Evolutionary conservation across 2,888 invertebrate species (phyloP).

Genomic region (Limulus polyphemus): DNA sequence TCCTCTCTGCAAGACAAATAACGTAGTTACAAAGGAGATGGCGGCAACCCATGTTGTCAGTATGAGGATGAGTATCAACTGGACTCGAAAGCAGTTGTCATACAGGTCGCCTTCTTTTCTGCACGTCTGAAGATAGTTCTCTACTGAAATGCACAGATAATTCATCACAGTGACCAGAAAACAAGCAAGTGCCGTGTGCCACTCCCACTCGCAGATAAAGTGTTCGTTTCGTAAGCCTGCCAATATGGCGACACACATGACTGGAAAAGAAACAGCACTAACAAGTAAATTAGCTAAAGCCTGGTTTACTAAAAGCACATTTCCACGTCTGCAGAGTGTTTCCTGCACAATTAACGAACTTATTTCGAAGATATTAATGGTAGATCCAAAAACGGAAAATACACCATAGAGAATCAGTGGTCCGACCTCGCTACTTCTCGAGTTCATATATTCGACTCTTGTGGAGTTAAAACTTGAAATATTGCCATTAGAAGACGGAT

Average conservation of each 20-base stretch:
- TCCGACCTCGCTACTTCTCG: constrained; percentile 8
- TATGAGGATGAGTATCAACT: constrained; percentile 12
- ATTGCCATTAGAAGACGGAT: no score
- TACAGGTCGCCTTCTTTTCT: constrained; percentile 13
- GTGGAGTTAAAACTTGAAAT: no score
- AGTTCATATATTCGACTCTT: no score
- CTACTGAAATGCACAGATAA: constrained; percentile 20
- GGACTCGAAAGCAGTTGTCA: constrained; percentile 13
- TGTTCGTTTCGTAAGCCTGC: constrained; percentile 11
- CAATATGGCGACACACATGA: constrained; percentile 20
- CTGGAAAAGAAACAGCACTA: constrained; percentile 16
- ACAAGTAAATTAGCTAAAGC: constrained; percentile 21
- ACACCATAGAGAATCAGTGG: constrained; percentile 17
- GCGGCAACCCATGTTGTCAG: constrained; percentile 17
- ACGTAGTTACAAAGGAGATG: constrained; percentile 10
- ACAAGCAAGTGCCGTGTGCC: constrained; percentile 18
- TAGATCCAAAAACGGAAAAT: constrained; percentile 21
- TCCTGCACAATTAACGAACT: constrained; percentile 22
- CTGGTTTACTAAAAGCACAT: constrained; percentile 21
- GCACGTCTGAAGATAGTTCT: constrained; percentile 19
- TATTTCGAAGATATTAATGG: constrained; percentile 23
- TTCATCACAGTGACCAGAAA: constrained; percentile 19
- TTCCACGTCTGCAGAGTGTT: constrained; percentile 19
- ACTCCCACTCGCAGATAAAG: constrained; percentile 20
- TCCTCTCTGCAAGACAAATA: constrained; percentile 14